Percentiles rank a stretch among this genome's conserved stretches.
These are phyloP conservation scores for Mus musculus DNA, from an alignment of 2,113 vertebrate genomes.

Conservation along the genomic window GRCm39 chr5:142121001-142121500, in stretches of 20 bases:
- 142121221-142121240: not conserved
- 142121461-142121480: not conserved
- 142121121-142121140: not conserved
- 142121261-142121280: conserved; percentile 65
- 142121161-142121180: not conserved
- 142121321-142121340: conserved; percentile 82
- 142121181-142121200: not conserved
- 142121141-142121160: conserved; percentile 22
- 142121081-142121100: not conserved
- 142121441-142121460: conserved; percentile 14
- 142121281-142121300: conserved; percentile 53
- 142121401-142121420: conserved; percentile 32
- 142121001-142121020: not conserved
- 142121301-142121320: conserved; percentile 76
- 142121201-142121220: conserved; percentile 59
- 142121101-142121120: not conserved
- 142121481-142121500: not conserved
- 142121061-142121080: not conserved
- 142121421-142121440: conserved; percentile 58
- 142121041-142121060: fast-evolving
- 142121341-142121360: conserved; percentile 64
- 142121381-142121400: conserved; percentile 44
- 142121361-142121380: conserved; percentile 56
- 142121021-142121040: not conserved
- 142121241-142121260: not conserved